Evolutionary conservation across 2,797 vertebrate species (phyloP).

Genomic region (Liparis tanakae): DNA sequence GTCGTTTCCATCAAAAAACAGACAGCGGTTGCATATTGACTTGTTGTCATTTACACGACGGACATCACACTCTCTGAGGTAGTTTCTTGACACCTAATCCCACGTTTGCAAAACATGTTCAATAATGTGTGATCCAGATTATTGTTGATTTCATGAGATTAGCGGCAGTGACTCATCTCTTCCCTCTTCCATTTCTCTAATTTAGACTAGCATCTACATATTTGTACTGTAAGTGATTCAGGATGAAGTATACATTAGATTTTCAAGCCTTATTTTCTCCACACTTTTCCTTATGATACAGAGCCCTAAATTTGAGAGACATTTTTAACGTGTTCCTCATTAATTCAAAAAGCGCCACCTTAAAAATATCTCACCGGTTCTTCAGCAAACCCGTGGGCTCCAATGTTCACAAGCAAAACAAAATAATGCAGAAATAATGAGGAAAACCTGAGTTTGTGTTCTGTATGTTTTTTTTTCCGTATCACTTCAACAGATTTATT

Average conservation of each 20-base stretch:
- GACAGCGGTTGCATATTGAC: constrained; percentile 11
- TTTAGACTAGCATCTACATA: background rate
- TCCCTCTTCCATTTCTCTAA: background rate
- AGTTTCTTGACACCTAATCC: background rate
- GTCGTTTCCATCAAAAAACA: constrained; percentile 34
- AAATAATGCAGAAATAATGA: no score
- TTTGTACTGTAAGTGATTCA: background rate
- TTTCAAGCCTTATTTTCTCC: background rate
- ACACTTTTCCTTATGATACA: background rate
- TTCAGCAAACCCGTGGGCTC: no score
- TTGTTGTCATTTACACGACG: constrained; percentile 18
- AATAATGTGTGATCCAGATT: background rate
- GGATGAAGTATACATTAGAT: background rate
- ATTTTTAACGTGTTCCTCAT: background rate
- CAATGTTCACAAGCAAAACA: no score
- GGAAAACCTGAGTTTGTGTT: no score
- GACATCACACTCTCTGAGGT: constrained; percentile 14
- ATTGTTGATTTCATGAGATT: background rate
- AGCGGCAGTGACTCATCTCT: background rate
- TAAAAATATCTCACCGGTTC: background rate
- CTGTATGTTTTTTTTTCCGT: no score
- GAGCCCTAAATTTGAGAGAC: background rate
- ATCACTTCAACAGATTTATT: no score
- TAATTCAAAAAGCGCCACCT: background rate
- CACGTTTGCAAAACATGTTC: background rate